Base-by-base conservation (phyloP, 1,140 invertebrate genomes). In the Drosophila ogumai region DNA sequence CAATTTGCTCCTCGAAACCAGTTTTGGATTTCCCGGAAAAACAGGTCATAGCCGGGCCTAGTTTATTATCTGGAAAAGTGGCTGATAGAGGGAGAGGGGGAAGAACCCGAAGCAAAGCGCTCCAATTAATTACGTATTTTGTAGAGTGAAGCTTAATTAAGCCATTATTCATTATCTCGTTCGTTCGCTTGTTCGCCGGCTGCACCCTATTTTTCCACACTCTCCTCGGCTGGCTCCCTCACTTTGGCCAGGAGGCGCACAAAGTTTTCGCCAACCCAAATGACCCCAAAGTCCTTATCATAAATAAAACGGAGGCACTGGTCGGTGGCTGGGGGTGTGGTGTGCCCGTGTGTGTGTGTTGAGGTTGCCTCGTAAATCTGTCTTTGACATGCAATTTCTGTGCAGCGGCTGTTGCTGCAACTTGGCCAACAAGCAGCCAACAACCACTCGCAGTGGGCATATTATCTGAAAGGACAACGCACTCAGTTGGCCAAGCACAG, bases 341-440 rank as follows among this genome's bases (percentile, higher is more conserved):
- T 59, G n/a, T 22, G 47, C 17, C 9, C 10, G 12, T 52, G 34
- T 47, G 57, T 41, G 22, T 46, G 32, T 17, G 34, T 44, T 73
- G 72, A 63, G 71, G 68, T 75, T 75, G 68, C 25, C 66, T 90
- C 85, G 86, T 90, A 90, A 90, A 90, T 90, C 85, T 90, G 85
- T 90, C 85, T 90, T 90, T 90, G 85, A 90, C 85, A 90, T 90
- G 86, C 81, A 90, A 90, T 90, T 90, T 79, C 40, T 66, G 84
- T 90, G 85, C 85, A 90, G 58, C 86, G 86, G 85, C 85, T 88
- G 85, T 90, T 90, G 81, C 85, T 88, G 80, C 85, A 90, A 34
- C 60, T 69, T 69, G 66, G 63, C 66, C 66, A 69, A 69, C 59
- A 61, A 52, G 63, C 68, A 32, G 36, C 17, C 43, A 57, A 13